These are phyloP conservation scores for Epirrhoe tristata DNA, from an alignment of 2,888 invertebrate genomes.

Conservation along the genomic window DNA sequence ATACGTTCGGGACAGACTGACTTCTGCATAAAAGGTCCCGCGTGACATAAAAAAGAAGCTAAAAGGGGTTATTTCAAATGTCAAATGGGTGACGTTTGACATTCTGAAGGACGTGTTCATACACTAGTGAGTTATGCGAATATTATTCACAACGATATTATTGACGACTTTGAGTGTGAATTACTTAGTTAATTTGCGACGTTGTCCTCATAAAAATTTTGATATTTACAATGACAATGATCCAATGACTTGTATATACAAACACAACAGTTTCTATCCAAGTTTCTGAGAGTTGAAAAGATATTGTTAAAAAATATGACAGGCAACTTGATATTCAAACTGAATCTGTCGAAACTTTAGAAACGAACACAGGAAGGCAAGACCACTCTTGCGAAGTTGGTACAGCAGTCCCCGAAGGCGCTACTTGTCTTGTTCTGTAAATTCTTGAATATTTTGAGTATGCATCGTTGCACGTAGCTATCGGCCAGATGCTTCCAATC, in stretches of 20 bases:
- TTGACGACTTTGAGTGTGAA: constrained; percentile 23
- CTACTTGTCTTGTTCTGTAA: constrained; percentile 50
- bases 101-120: constrained; percentile 42
- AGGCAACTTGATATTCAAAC: constrained; percentile 62
- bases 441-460: constrained; percentile 50
- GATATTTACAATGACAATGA: constrained; percentile 14
- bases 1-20: constrained; percentile 39
- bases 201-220: constrained; percentile 20
- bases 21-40: constrained; percentile 42
- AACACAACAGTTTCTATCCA: constrained; percentile 20
- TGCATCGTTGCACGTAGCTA: constrained; percentile 53
- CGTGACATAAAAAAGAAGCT: constrained; percentile 44
- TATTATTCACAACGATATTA: constrained; percentile 37
- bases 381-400: constrained; percentile 57
- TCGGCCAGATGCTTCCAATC: constrained; percentile 66
- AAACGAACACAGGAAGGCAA: constrained; percentile 52
- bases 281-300: constrained; percentile 37
- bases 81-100: constrained; percentile 45
- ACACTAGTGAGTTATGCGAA: constrained; percentile 40
- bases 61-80: constrained; percentile 46
- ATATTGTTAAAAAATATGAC: constrained; percentile 46
- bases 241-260: constrained; percentile 4
- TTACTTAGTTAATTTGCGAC: constrained; percentile 30
- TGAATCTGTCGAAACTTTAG: constrained; percentile 60
- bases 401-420: constrained; percentile 49